Evolutionary conservation across 1,140 invertebrate genomes (phyloP).

Genomic region (Drosophila bocqueti): DNA sequence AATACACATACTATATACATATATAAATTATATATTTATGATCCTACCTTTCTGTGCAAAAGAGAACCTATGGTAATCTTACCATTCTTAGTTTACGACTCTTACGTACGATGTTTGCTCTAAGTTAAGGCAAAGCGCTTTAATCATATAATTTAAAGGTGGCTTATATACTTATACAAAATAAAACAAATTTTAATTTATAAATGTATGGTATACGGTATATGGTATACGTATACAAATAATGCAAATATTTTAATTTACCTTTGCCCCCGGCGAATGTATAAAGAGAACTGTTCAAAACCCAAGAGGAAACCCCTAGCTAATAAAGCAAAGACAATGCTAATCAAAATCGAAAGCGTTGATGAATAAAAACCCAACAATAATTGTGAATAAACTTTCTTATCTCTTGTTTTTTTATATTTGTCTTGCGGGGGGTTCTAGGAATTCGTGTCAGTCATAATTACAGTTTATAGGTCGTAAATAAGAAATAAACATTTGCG

Average conservation of each 20-base stretch:
- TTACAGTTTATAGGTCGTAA: background rate
- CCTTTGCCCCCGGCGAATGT: slow-evolving; percentile 47
- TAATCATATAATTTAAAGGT: slow-evolving; percentile 61
- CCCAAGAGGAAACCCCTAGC: slow-evolving; percentile 40
- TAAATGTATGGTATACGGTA: too few relatives aligned
- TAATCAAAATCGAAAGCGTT: slow-evolving; percentile 11
- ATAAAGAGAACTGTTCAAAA: slow-evolving; percentile 46
- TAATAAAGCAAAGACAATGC: slow-evolving; percentile 29
- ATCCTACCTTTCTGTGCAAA: slow-evolving; percentile 51
- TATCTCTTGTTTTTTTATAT: background rate
- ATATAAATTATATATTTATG: slow-evolving; percentile 42
- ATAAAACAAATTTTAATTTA: slow-evolving; percentile 1
- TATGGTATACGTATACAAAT: too few relatives aligned
- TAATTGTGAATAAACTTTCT: slow-evolving; percentile 8
- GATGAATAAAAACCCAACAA: slow-evolving; percentile 33
- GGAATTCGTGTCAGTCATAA: background rate
- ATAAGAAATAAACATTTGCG: background rate
- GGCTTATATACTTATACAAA: slow-evolving; percentile 67
- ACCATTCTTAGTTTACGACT: slow-evolving; percentile 57
- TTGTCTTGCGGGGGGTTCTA: background rate
- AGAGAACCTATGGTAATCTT: slow-evolving; percentile 43
- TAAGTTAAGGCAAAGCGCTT: slow-evolving; percentile 56
- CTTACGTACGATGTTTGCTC: slow-evolving; percentile 12
- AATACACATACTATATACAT: slow-evolving; percentile 40
- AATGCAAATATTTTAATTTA: slow-evolving; percentile 22